Base-by-base conservation (phyloP, 2,888 invertebrate species). In the Gibbula magus region DNA sequence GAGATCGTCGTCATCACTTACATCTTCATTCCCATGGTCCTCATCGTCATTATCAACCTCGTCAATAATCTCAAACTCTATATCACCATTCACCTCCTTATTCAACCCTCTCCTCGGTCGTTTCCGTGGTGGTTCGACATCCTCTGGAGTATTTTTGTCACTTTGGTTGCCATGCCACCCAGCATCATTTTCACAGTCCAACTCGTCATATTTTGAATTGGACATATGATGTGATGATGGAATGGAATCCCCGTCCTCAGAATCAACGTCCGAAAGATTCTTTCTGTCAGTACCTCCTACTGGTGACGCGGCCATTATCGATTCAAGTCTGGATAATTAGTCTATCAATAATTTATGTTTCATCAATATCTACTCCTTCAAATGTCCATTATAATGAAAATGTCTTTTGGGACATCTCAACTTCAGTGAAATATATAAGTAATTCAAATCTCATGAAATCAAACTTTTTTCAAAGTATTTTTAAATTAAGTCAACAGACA, bases 131-230 rank as follows among this genome's bases (percentile, higher is more conserved):
- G 75, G 75, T 54, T 75, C 75, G 32, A n/a, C 22, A 1, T 32
- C 75, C 22, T 52, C 75, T 2, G 10, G 25, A 20, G 13, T 18
- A 22, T 25, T 20, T 10, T n/a, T 29, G 74, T 51, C 45, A 74
- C 7, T n/a, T 51, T 45, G 20, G 56, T 22, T 66, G 25, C 39
- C 35, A 75, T 79, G 79, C 61, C 86, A 86, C 86, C 88, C 86
- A 84, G 79, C 86, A 86, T 83, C 88, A 88, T 78, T 79, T 82
- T 85, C 86, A 87, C 87, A 87, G 87, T 88, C 86, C 88, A 88
- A 86, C 86, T 85, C 75, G 77, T 87, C 82, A 84, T 79, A 70
- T 75, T 76, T 81, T 45, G 81, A 85, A 86, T 85, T 88, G 88
- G 88, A 88, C 88, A 83, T 86, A 87, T 86, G 88, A 83, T 78